Conservation (phyloP, 1,140 invertebrate species). For the Vanessa atalanta region DNA sequence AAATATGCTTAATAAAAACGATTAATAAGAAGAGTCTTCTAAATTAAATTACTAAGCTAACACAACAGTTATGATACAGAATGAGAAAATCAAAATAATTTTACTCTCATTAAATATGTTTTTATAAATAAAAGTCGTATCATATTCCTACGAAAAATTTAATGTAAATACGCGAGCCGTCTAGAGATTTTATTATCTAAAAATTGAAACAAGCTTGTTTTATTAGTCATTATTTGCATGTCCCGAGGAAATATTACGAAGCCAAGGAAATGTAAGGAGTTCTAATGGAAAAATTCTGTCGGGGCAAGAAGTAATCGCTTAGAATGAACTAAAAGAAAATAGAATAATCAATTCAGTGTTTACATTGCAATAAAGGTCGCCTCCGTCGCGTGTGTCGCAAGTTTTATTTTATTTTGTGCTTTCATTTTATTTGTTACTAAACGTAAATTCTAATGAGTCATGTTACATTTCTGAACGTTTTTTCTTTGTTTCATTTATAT, state of each 20-base stretch:
- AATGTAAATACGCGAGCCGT: not conserved
- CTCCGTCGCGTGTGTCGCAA: conserved; percentile 1
- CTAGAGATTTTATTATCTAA: conserved; percentile 4
- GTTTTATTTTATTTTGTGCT: not conserved
- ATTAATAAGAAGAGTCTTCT: no score
- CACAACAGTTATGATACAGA: no score
- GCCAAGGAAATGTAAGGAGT: not conserved
- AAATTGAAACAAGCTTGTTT: not conserved
- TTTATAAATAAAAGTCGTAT: no score
- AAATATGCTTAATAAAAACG: no score
- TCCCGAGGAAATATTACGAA: conserved; percentile 3
- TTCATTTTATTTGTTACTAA: conserved; percentile 5
- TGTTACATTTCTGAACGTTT: not conserved
- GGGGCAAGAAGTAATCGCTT: conserved; percentile 7
- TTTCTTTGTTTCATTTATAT: not conserved
- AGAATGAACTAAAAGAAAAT: conserved; percentile 5
- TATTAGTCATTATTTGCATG: conserved; percentile 23
- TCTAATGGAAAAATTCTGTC: conserved; percentile 20
- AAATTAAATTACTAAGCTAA: no score
- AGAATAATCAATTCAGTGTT: conserved; percentile 9
- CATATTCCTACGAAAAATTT: not conserved
- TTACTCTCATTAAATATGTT: no score
- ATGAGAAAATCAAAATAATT: no score
- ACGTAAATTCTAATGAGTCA: not conserved
- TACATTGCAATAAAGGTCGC: conserved; percentile 3